Evolutionary conservation across 2,797 vertebrate genomes (phyloP).

Genomic region (Emys orbicularis): DNA sequence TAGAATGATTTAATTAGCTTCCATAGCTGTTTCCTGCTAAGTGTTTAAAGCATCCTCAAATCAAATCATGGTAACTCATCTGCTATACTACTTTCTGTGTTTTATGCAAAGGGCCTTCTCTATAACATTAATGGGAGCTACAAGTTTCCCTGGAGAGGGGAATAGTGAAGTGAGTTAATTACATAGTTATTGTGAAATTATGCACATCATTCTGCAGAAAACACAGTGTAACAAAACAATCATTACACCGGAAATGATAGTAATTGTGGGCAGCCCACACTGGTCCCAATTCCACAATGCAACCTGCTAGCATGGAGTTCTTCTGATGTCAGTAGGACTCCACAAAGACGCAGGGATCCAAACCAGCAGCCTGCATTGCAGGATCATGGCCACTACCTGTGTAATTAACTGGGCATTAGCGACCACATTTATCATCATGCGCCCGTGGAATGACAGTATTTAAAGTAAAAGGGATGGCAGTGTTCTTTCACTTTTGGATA

Average conservation of each 20-base stretch:
- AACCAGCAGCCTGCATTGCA: not conserved
- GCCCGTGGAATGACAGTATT: conserved; percentile 46
- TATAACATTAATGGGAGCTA: conserved; percentile 77
- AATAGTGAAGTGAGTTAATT: conserved; percentile 82
- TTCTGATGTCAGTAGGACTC: not conserved
- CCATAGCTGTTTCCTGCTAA: conserved; percentile 84
- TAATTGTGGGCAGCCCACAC: conserved; percentile 71
- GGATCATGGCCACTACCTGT: conserved; percentile 34
- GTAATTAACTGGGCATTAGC: conserved; percentile 47
- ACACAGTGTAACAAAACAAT: conserved; percentile 72
- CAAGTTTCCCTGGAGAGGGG: conserved; percentile 75
- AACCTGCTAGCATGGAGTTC: not conserved
- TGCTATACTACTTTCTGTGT: conserved; percentile 78
- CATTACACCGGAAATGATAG: conserved; percentile 67
- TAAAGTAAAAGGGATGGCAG: conserved; percentile 44
- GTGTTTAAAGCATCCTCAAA: conserved; percentile 87
- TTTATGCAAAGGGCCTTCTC: conserved; percentile 79
- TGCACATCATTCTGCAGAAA: conserved; percentile 79
- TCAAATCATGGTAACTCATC: conserved; percentile 86
- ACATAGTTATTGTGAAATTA: conserved; percentile 81
- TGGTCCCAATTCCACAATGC: not conserved
- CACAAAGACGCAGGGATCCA: not conserved
- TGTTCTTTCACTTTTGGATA: conserved; percentile 67
- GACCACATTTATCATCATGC: conserved; percentile 51
- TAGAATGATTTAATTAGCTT: conserved; percentile 85